These are phyloP conservation scores for Holotrichia oblita DNA, from an alignment of 1,140 invertebrate species.

Conservation along the genomic window DNA sequence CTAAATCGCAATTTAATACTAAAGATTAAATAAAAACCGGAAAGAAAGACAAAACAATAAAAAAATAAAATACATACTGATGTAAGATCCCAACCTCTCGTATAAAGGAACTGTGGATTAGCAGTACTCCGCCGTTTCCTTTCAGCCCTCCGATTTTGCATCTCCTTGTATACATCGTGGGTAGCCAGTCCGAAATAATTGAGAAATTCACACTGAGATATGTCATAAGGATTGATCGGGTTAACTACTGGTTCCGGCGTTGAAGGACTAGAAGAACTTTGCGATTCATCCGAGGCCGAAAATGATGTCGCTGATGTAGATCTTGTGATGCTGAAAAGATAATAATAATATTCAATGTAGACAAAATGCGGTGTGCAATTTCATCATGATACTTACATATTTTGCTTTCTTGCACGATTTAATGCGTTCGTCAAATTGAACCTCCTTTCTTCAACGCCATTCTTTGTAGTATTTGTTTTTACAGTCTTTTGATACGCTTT, in stretches of 20 bases:
- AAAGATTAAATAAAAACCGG: constrained; percentile 39
- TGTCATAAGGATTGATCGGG: constrained; percentile 54
- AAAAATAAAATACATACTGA: constrained; percentile 48
- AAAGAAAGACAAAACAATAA: constrained; percentile 28
- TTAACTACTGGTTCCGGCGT: constrained; percentile 51
- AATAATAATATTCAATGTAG: neutral
- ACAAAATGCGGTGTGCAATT: neutral
- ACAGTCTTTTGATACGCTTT: constrained; percentile 52
- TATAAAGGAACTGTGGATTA: constrained; percentile 67
- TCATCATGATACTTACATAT: constrained; percentile 53
- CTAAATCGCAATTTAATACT: neutral
- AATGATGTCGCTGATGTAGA: constrained; percentile 50
- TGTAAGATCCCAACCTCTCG: constrained; percentile 55
- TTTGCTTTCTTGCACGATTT: constrained; percentile 57
- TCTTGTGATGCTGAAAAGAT: constrained; percentile 48
- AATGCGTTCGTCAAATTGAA: constrained; percentile 54
- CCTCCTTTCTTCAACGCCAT: constrained; percentile 55
- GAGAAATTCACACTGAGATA: constrained; percentile 59
- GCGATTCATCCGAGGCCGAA: constrained; percentile 54
- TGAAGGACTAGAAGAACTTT: constrained; percentile 47
- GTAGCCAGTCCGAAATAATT: constrained; percentile 62
- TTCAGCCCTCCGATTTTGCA: constrained; percentile 65
- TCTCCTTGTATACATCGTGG: constrained; percentile 60
- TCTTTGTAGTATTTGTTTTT: constrained; percentile 53
- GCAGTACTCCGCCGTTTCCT: constrained; percentile 66